Evolutionary conservation across 2,113 vertebrate species (phyloP), one percentile per base, ranked within the genome.

Genomic region (Burhinus oedicnemus): DNA sequence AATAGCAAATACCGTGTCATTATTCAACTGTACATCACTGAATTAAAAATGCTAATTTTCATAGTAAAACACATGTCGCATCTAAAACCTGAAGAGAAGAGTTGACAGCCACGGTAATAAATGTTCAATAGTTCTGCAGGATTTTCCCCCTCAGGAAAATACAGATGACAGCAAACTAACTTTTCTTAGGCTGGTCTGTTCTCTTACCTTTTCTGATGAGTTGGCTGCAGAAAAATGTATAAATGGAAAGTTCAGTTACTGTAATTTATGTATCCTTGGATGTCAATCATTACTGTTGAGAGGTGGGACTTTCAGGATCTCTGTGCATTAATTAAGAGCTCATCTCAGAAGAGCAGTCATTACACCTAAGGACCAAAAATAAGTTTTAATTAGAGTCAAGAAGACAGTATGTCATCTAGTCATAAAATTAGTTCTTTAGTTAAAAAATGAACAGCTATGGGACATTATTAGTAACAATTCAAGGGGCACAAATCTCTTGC

Each of bases 261-360:
- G 97, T 97, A 98, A 97, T 97, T 97, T 98, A 97, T 97, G 97
- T 97, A 98, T 98, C 98, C 98, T 98, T 98, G 98, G 96, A 95
- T 89, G 98, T 98, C 98, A 98, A 93, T 98, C 98, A 98, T 98
- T 96, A 97, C 95, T 95, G 95, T 95, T 92, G 97, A 98, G 98
- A 98, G 98, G 98, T 98, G 98, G 98, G 97, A 98, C 98, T 98
- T 92, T 5, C 93, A 96, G 95, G 95, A 97, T 98, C 97, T 98
- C 97, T 95, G 93, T 98, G 97, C 97, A 98, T 98, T 98, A 98
- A 98, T 98, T 98, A 98, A 98, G 97, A 98, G 94, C 94, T 98
- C 93, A 97, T 98, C 98, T 98, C 98, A 97, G 97, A 96, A 98
- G 98, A 98, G 95, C 65, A 97, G 97, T 98, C 96, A 93, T 98